Conservation (phyloP, 2,888 invertebrate genomes). For the Netelia fuscicornis region DNA sequence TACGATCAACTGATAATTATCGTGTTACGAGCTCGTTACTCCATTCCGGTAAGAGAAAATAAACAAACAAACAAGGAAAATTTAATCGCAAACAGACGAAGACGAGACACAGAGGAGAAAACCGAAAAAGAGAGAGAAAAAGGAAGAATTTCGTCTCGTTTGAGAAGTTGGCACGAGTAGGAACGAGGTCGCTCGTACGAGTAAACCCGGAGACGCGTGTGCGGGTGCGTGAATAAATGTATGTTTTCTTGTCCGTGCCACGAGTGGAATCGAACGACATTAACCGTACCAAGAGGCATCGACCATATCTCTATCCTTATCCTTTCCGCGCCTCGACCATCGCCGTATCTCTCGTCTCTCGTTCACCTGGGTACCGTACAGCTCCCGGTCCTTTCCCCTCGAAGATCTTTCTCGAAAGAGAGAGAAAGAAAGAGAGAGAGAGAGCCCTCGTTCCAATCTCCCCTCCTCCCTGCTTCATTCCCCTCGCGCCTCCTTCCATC, state of each 20-base stretch:
- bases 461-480: neutral
- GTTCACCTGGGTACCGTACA: conserved; percentile 21
- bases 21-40: no score
- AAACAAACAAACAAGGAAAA: no score
- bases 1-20: no score
- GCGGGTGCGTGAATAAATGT: conserved; percentile 23
- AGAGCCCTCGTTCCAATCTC: neutral
- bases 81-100: neutral
- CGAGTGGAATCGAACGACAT: conserved; percentile 66
- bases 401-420: conserved; percentile 1
- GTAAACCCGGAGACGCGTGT: conserved; percentile 38
- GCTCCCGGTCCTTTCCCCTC: conserved; percentile 48
- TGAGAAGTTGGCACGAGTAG: conserved; percentile 30
- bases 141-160: conserved; percentile 18
- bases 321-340: neutral
- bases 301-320: conserved; percentile 24
- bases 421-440: neutral
- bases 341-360: conserved; percentile 20
- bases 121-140: neutral
- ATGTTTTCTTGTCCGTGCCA: neutral
- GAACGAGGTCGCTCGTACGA: conserved; percentile 58
- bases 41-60: no score
- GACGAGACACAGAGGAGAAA: neutral
- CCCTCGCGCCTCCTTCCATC: neutral
- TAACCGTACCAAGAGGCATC: conserved; percentile 62